Conservation (phyloP, 2,113 vertebrate genomes). For the Centrocercus urophasianus region DNA sequence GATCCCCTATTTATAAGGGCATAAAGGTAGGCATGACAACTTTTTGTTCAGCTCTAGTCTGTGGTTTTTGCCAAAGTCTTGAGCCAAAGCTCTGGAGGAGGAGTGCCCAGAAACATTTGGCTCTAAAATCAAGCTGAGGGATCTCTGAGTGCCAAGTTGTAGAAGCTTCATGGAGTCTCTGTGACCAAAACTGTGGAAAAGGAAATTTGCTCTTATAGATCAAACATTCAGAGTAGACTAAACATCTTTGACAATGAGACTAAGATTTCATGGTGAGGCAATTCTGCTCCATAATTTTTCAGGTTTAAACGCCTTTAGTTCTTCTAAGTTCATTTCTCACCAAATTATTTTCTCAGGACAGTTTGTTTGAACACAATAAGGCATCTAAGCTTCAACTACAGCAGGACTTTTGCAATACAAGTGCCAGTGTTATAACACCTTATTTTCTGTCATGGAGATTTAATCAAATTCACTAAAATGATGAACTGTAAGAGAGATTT, state of each 20-base stretch:
- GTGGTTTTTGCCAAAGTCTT: conserved; percentile 64
- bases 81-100: conserved; percentile 45
- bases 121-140: conserved; percentile 26
- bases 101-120: conserved; percentile 45
- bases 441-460: conserved; percentile 70
- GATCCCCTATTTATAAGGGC: not conserved
- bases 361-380: conserved; percentile 73
- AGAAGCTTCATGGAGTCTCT: conserved; percentile 18
- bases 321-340: conserved; percentile 77
- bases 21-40: not conserved
- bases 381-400: not conserved
- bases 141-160: conserved; percentile 21
- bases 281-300: conserved; percentile 80
- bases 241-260: conserved; percentile 78
- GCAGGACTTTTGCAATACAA: conserved; percentile 40
- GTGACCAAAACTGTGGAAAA: conserved; percentile 59
- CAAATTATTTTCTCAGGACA: conserved; percentile 79
- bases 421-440: conserved; percentile 57
- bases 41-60: conserved; percentile 21
- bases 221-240: conserved; percentile 74
- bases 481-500: conserved; percentile 65
- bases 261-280: conserved; percentile 78
- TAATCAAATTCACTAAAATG: conserved; percentile 75
- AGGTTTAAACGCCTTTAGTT: conserved; percentile 72
- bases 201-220: conserved; percentile 74